A percentile compares a stretch with the other conserved stretches of the same genome.
Evolutionary conservation across 2,113 vertebrate genomes (phyloP).

Genomic region (Zosterops lateralis): DNA sequence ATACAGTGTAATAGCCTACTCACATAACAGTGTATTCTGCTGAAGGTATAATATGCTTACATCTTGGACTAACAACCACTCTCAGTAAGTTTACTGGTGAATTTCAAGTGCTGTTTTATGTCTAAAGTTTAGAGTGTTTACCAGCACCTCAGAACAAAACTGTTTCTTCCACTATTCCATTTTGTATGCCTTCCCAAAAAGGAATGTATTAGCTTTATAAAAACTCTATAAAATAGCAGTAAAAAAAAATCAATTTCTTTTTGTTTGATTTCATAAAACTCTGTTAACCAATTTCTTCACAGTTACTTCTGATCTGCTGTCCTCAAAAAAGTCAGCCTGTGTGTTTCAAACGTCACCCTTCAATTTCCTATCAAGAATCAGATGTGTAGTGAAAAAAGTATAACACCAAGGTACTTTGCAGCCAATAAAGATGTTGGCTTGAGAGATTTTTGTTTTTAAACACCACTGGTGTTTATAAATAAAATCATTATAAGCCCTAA

Average conservation of each 20-base stretch:
- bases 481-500: neutral
- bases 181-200: neutral
- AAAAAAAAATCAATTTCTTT: neutral
- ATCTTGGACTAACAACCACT: neutral
- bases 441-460: neutral
- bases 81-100: neutral
- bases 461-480: neutral
- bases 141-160: neutral
- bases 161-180: neutral
- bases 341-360: neutral
- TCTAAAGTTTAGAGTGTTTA: neutral
- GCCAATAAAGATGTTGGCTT: rapidly evolving
- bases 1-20: neutral
- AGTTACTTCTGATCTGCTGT: neutral
- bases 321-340: neutral
- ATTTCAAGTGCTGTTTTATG: neutral
- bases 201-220: neutral
- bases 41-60: neutral
- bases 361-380: neutral
- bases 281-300: neutral
- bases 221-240: neutral
- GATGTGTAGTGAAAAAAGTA: neutral
- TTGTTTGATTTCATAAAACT: neutral
- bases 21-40: neutral
- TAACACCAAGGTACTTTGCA: neutral